Evolutionary conservation across 1,140 invertebrate species (phyloP).

Genomic region (Pogonomyrmex barbatus): DNA sequence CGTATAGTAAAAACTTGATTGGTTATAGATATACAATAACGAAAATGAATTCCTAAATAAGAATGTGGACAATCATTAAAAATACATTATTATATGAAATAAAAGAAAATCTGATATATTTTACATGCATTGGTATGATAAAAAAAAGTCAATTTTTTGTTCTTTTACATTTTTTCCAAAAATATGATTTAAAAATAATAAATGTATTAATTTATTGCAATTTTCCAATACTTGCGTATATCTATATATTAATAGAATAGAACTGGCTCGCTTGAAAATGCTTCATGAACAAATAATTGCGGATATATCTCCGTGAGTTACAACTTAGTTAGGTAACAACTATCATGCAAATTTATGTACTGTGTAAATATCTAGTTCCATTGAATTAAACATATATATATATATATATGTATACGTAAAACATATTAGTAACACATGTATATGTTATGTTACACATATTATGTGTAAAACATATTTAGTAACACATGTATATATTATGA

Average conservation of each 20-base stretch:
- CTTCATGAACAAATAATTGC: conserved; percentile 35
- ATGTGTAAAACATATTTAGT: no score
- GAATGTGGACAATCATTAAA: not conserved
- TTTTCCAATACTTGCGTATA: not conserved
- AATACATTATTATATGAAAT: not conserved
- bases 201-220: not conserved
- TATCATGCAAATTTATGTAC: conserved; percentile 29
- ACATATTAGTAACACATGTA: not conserved
- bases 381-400: not conserved
- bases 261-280: conserved; percentile 6
- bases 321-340: conserved; percentile 23
- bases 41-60: not conserved
- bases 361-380: conserved; percentile 18
- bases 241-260: conserved; percentile 6
- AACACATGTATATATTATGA: not conserved
- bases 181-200: conserved; percentile 13
- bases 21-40: not conserved
- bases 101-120: not conserved
- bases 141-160: not conserved
- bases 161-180: not conserved
- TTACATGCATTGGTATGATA: not conserved
- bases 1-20: not conserved
- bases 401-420: not conserved
- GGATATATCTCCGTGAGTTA: conserved; percentile 19
- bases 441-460: no score